Base-by-base conservation (phyloP, 37 sponge, comb jelly and placozoan species). In the Spongia lamella region DNA sequence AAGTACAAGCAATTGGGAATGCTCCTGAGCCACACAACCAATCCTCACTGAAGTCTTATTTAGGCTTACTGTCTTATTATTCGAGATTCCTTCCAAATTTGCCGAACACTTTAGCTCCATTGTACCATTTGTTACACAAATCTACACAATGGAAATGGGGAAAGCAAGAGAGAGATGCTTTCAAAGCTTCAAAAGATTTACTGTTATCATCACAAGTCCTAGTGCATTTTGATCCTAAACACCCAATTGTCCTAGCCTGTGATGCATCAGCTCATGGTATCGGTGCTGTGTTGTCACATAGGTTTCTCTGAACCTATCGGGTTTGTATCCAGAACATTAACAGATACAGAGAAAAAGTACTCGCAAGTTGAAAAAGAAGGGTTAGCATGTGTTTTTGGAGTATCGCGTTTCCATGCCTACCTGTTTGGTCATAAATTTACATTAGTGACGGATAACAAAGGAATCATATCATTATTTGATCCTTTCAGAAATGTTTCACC, bases 351-450 rank as follows among this genome's bases (percentile, higher is more conserved):
- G n/a, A n/a, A n/a, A n/a, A n/a, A n/a, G 31, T 70, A 70, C 34
- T 47, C 71, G 17, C 71, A 70, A 52, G 19, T 70, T 19, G 71
- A 70, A 47, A 70, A 70, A 68, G 69, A 68, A 7, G 71, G 71
- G 19, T 11, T 70, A 4, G 22, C 71, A 22, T 70, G 71, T 51
- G 71, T 70, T 7, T 53, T 70, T 50, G 54, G 71, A n/a, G 54
- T 70, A 13, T 54, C 25, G 54, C 24, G 25, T 16, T 70, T 70
- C 30, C 71, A 70, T 47, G 51, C 71, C 1, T 70, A 70, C 53
- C 47, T 70, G 24, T 70, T 19, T 50, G 54, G 71, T n/a, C 54
- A 26, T 25, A 11, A 15, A 17, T 70, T 70, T 39, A 20, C 16
- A 3, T 26, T 70, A 32, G 29, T 51, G 19, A 70, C 71, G 29